These are phyloP conservation scores for Rhingia campestris DNA, from an alignment of 2,888 invertebrate species.

Conservation along the genomic window DNA sequence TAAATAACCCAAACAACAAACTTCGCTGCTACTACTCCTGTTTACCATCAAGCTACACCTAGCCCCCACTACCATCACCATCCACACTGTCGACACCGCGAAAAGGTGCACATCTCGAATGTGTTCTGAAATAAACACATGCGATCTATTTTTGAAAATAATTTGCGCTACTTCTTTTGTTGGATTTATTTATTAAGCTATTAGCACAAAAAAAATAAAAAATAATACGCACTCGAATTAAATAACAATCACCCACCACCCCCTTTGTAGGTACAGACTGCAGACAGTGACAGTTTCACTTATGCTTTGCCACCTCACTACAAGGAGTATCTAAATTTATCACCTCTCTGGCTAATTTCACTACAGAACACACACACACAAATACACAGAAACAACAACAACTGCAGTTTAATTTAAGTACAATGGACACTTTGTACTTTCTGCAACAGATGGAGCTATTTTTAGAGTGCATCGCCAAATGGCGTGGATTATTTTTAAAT, in stretches of 20 bases:
- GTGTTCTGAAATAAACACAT: slow-evolving; percentile 57
- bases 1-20: slow-evolving; percentile 49
- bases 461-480: slow-evolving; percentile 49
- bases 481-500: slow-evolving; percentile 48
- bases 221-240: slow-evolving; percentile 36
- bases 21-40: not conserved
- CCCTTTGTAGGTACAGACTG: not conserved
- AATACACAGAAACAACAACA: slow-evolving; percentile 7
- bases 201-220: slow-evolving; percentile 12
- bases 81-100: slow-evolving; percentile 16
- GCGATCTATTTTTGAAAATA: slow-evolving; percentile 57
- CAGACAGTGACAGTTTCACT: slow-evolving; percentile 42
- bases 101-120: slow-evolving; percentile 46
- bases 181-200: not conserved
- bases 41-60: slow-evolving; percentile 42
- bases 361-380: not conserved
- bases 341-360: slow-evolving; percentile 48
- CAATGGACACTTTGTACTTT: slow-evolving; percentile 48
- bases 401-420: slow-evolving; percentile 58
- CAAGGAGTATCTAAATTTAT: slow-evolving; percentile 59
- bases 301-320: slow-evolving; percentile 37
- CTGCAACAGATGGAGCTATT: slow-evolving; percentile 68
- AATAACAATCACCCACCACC: slow-evolving; percentile 3
- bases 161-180: slow-evolving; percentile 57
- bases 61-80: not conserved